Conservation (phyloP, 2,113 vertebrate genomes). For the Vulpes lagopus region DNA sequence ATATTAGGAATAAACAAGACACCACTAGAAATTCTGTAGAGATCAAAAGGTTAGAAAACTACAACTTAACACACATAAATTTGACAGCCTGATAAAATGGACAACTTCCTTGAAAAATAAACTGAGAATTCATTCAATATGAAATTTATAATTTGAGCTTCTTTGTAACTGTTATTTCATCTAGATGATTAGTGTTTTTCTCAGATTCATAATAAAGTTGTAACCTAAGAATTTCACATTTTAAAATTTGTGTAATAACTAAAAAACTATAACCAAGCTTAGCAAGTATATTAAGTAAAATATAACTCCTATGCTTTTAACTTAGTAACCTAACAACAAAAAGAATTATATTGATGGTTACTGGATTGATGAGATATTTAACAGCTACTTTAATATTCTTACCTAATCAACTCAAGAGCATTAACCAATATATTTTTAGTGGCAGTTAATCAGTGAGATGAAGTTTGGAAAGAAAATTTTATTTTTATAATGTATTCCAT, state of each 20-base stretch:
- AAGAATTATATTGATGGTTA: neutral
- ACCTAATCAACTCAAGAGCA: neutral
- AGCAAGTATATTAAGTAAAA: neutral
- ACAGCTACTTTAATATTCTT: neutral
- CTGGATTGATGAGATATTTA: neutral
- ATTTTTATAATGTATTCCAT: neutral
- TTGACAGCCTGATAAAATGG: neutral
- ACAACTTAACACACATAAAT: neutral
- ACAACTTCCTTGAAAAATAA: neutral
- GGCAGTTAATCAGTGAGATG: conserved; percentile 11
- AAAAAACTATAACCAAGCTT: neutral
- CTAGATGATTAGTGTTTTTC: neutral
- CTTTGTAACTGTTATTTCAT: neutral
- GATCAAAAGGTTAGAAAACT: neutral
- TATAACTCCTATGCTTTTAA: neutral
- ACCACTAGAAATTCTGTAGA: neutral
- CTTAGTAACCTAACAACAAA: neutral
- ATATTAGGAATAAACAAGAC: neutral
- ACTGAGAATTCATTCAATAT: neutral
- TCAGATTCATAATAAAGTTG: neutral
- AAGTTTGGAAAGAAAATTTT: conserved; percentile 27
- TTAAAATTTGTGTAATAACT: neutral
- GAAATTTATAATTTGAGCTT: neutral
- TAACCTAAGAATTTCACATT: conserved; percentile 25
- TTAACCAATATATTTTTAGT: conserved; percentile 10